Conservation (phyloP, 1,140 invertebrate genomes). For the Drosophila persimilis region DNA sequence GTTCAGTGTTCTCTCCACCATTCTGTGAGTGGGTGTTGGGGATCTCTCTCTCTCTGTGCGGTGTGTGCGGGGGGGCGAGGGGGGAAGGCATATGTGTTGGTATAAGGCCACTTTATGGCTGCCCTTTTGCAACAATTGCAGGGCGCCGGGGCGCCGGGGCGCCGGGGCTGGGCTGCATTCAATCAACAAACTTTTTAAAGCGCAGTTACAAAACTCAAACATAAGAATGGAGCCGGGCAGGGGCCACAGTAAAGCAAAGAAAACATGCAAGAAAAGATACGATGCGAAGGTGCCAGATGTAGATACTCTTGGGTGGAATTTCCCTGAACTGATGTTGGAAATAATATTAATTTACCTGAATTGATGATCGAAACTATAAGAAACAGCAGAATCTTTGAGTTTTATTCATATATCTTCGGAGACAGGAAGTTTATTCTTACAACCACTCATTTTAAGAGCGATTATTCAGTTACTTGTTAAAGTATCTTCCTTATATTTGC, state of each 20-base stretch:
- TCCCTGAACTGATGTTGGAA: no score
- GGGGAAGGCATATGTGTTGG: conserved; percentile 28
- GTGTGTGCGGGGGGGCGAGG: conserved; percentile 22
- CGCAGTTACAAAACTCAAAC: conserved; percentile 73
- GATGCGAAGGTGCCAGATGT: neutral
- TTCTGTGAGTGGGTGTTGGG: conserved; percentile 14
- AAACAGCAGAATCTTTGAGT: no score
- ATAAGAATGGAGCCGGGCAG: conserved; percentile 24
- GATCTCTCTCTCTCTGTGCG: conserved; percentile 6
- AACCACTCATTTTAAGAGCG: no score
- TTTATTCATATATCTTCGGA: no score
- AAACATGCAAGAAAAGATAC: conserved; percentile 17
- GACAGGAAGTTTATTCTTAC: no score
- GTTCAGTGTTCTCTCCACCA: neutral
- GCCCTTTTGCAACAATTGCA: conserved; percentile 78
- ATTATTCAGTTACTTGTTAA: no score
- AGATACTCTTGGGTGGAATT: no score
- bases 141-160: conserved; percentile 46
- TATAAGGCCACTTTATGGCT: conserved; percentile 77
- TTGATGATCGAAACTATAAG: no score
- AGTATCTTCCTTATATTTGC: no score
- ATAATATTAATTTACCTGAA: no score
- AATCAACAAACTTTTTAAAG: conserved; percentile 80
- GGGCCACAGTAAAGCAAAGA: conserved; percentile 2
- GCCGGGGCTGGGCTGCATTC: conserved; percentile 61